These are phyloP conservation scores for Microplitis demolitor DNA, from an alignment of 1,140 invertebrate species.

Conservation along the genomic window DNA sequence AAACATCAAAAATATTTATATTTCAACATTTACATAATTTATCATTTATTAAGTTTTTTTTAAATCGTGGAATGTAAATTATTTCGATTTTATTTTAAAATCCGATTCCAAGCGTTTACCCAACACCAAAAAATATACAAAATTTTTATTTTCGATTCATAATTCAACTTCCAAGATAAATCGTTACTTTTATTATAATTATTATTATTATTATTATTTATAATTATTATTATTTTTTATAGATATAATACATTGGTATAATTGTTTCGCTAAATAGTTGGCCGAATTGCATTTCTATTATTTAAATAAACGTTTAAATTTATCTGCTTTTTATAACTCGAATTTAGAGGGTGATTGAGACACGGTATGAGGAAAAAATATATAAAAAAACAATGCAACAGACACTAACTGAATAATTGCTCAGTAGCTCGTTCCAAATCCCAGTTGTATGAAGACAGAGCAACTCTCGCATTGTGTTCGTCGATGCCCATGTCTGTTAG, in stretches of 20 bases:
- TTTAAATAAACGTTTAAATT: too few relatives aligned
- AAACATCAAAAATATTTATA: neutral
- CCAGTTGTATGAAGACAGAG: slow-evolving; percentile 89
- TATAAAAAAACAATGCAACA: slow-evolving; percentile 27
- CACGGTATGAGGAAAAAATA: slow-evolving; percentile 20
- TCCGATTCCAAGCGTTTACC: too few relatives aligned
- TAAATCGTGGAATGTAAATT: too few relatives aligned
- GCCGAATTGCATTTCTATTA: neutral
- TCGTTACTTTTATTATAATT: too few relatives aligned
- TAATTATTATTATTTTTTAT: neutral
- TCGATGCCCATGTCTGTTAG: slow-evolving; percentile 89
- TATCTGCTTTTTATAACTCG: too few relatives aligned
- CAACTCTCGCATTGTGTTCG: slow-evolving; percentile 79
- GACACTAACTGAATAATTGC: slow-evolving; percentile 83
- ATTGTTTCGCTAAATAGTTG: neutral
- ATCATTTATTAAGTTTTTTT: too few relatives aligned
- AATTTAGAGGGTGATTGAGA: neutral
- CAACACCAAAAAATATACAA: too few relatives aligned
- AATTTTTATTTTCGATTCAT: too few relatives aligned
- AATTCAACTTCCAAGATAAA: too few relatives aligned
- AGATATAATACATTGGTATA: neutral
- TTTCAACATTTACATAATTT: neutral
- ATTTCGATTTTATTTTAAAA: too few relatives aligned
- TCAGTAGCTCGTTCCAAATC: slow-evolving; percentile 87
- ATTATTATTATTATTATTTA: too few relatives aligned